Base-by-base conservation (phyloP, 1,140 invertebrate genomes). In the Drosophila serrata region DNA sequence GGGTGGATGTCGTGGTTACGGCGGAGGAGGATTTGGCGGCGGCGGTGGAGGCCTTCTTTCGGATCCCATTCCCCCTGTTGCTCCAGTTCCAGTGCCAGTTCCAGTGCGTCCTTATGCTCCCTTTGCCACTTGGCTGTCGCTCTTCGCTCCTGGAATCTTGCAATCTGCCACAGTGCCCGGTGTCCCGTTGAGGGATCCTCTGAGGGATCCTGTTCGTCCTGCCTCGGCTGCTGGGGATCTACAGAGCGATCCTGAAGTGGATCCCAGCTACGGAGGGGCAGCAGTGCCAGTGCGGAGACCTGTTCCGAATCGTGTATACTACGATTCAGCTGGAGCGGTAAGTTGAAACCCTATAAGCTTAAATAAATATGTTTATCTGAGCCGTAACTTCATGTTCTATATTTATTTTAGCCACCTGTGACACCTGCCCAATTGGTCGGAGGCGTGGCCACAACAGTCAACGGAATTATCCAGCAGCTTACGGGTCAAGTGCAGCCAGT, bases 401-500 rank as follows among this genome's bases (percentile, higher is more conserved):
- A 7, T 29, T 45, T 7, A 24, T 24, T 65, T 19, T 27, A 92
- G 91, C 69, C 91, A 4, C 85, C 88, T 11, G 56, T 92, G 8
- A 92, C 91, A 15, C 91, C 91, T 6, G 91, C 76, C 1, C 91
- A 92, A 56, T 64, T 92, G 15, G 59, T 91, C 19, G 91, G 88
- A 7, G 91, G 91, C 22, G 82, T 92, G 13, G 67, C 91, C 11
- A 87, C 88, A 0, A 92, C 91, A 1, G 86, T 92, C 0, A 92
- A 92, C 7, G 91, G 91, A 22, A 91, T 92, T 9, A 92, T 92
- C 29, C 91, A 92, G 53, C 91, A 92, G 42, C 64, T 92, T 7
- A 91, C 91, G 37, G 91, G 91, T 15, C 91, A 92, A 42, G 85
- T 92, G 29, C 91, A 92, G 39, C 91, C 91, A 13, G 91, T 92